Base-by-base conservation (phyloP, 23 tunicate genomes). In the Pegea sp. region DNA sequence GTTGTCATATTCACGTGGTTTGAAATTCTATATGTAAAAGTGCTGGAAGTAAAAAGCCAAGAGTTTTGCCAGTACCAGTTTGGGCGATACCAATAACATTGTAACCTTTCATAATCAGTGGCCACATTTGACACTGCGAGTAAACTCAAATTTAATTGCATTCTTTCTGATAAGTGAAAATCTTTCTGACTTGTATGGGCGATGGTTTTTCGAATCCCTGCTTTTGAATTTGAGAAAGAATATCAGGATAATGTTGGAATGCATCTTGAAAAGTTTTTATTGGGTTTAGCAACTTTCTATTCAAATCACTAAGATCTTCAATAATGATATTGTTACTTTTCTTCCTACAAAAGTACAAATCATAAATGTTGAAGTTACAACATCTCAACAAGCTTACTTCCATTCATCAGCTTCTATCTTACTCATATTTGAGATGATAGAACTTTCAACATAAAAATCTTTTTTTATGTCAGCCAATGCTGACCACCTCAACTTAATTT, bases 1-100 rank as follows among this genome's bases (percentile, higher is more conserved):
- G 8, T 51, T 51, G 7, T 51, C 56, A 51, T 13, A 51, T 62
- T 65, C 31, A 74, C 71, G 43, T 56, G 22, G 68, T 34, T 63
- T 84, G 95, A 7, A 57, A 48, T 52, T 84, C 95, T 25, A 79
- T 72, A 59, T 91, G 99, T 13, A 84, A 52, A 27, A 91, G 59
- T 1, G 69, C 66, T 1, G 99, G 99, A 8, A 84, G 68, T 32
- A 91, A 56, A 58, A 91, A 91, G 2, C 73, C 87, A 2, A 91
- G 78, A 3, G 99, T 91, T 64, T 91, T 91, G 43, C 99, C 99
- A 21, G 99, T 79, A 20, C 99, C 99, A 0, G 99, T 91, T 46
- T 91, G 99, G 4, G 99, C 91, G 25, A 91, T 91, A 42, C 99
- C 99, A 26, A 91, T 91, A 0, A 68, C 87, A 61, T 91, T 87